A percentile compares a stretch with the other conserved stretches of the same genome.
Conservation (phyloP, 2,113 vertebrate genomes). For the Xenopus tropicalis region UCB_Xtro_10.0 CM004447.2:86799001-86799500, state of each 20-base stretch:
- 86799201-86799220: constrained; percentile 38
- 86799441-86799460: constrained; percentile 19
- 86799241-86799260: constrained; percentile 40
- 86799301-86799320: constrained; percentile 34
- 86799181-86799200: constrained; percentile 30
- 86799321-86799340: constrained; percentile 15
- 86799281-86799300: constrained; percentile 42
- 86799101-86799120: too few relatives aligned
- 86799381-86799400: constrained; percentile 33
- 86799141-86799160: too few relatives aligned
- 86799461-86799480: too few relatives aligned
- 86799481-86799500: too few relatives aligned
- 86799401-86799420: constrained; percentile 29
- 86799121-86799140: too few relatives aligned
- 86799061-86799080: too few relatives aligned
- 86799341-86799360: constrained; percentile 21
- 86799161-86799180: constrained; percentile 16
- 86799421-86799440: constrained; percentile 13
- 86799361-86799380: constrained; percentile 18
- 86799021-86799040: too few relatives aligned
- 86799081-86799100: too few relatives aligned
- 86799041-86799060: too few relatives aligned
- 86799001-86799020: too few relatives aligned
- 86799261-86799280: constrained; percentile 41
- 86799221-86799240: constrained; percentile 42